Percentiles rank a stretch among this genome's conserved stretches.
Evolutionary conservation across 2,113 vertebrate species (phyloP).

Genomic region (Ibidorhyncha struthersii): DNA sequence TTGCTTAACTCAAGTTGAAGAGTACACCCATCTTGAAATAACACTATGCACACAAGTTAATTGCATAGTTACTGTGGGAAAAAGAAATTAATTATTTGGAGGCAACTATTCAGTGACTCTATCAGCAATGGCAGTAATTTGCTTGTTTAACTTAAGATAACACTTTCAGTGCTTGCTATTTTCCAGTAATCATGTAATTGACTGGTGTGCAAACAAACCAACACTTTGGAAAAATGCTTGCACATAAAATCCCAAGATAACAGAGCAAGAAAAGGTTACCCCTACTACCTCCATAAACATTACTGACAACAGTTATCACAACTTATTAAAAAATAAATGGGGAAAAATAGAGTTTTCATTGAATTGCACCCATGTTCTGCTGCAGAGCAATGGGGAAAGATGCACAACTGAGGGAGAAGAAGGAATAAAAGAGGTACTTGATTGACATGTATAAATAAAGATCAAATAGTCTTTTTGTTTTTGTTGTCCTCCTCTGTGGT

Average conservation of each 20-base stretch:
- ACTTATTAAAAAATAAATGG: background rate
- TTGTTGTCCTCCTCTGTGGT: background rate
- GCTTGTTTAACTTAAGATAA: background rate
- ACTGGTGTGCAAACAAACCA: background rate
- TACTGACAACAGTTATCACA: background rate
- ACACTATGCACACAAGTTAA: conserved; percentile 14
- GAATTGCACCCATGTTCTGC: background rate
- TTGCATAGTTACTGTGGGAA: background rate
- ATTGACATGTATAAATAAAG: background rate
- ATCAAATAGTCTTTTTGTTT: background rate
- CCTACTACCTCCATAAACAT: background rate
- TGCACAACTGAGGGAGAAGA: background rate
- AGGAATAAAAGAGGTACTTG: background rate
- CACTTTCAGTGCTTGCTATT: background rate
- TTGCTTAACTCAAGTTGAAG: conserved; percentile 29
- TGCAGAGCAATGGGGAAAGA: background rate
- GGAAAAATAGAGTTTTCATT: background rate
- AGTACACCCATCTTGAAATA: conserved; percentile 20
- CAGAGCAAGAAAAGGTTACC: background rate
- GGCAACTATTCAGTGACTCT: background rate
- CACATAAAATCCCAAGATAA: background rate
- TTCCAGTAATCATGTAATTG: background rate
- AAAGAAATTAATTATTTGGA: conserved; percentile 3
- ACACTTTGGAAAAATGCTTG: background rate
- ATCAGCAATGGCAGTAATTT: background rate